Base-by-base conservation (phyloP, 2,113 vertebrate genomes). In the Trematocara zebra region DNA sequence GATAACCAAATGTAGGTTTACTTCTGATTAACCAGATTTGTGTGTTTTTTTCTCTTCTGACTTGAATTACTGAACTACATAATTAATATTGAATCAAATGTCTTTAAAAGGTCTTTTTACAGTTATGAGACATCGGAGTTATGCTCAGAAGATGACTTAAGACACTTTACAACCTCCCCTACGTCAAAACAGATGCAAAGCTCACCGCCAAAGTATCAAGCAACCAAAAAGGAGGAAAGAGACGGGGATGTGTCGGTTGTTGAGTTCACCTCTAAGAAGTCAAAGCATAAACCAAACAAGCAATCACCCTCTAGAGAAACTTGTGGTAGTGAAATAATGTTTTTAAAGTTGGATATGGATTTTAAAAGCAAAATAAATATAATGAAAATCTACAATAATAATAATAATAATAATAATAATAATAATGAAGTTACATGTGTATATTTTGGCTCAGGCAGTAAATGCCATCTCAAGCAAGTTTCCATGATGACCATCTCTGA, bases 401-500 rank as follows among this genome's bases (percentile, higher is more conserved):
- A 85, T 5, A 44, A 37, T 17, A 11, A 17, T 51, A 23, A 53
- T 5, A 57, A 56, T 11, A 56, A 23, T 44, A n/a, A 80, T 17
- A 14, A 78, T 20, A 78, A 12, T 5, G 7, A 82, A 12, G 28
- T 14, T 72, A 4, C 44, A 15, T 44, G 5, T 90, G 12, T 6
- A 18, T 69, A 4, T 74, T 59, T 84, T 88, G 33, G 11, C 8
- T 1, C 74, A 96, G 96, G 96, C 91, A 93, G 82, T 53, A 74
- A 85, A 92, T 88, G 78, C 82, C 90, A 83, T 89, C 91, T 93
- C 1, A 93, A 92, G 86, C 78, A 94, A 2, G 88, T 95, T 40
- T 93, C 95, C 1, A 91, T 97, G 81, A 93, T 97, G 79, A 96
- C 97, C 85, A 96, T 96, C 0, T 91, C 96, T 0, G 96, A 97